Conservation (phyloP, 2,797 vertebrate species). For the Periparus ater region DNA sequence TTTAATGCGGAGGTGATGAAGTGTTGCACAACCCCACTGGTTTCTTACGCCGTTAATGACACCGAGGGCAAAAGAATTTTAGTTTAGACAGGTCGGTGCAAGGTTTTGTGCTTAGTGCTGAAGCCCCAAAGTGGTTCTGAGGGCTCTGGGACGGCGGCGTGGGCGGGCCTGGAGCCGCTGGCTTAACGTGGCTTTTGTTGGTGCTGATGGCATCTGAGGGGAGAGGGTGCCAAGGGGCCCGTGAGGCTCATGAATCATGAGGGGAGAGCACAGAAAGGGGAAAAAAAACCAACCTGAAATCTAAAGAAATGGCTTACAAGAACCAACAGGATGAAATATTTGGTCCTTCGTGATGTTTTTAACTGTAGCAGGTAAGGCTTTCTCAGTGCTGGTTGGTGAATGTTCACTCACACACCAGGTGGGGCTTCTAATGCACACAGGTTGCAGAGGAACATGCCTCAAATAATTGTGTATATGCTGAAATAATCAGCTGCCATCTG, state of each 20-base stretch:
- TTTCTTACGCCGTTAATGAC: background rate
- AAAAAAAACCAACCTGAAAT: background rate
- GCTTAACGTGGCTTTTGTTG: background rate
- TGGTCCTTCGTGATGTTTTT: background rate
- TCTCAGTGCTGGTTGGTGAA: background rate
- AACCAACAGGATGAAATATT: constrained; percentile 5
- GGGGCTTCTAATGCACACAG: rapidly evolving
- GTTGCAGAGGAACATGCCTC: background rate
- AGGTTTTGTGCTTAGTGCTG: background rate
- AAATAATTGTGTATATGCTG: background rate
- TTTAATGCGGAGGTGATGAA: background rate
- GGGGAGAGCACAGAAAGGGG: background rate
- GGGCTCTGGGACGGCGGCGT: background rate
- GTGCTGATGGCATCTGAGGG: background rate
- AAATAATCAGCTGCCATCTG: background rate
- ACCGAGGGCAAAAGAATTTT: background rate
- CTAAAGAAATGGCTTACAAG: background rate
- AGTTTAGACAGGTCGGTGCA: background rate
- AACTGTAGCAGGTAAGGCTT: background rate
- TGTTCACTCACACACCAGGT: background rate
- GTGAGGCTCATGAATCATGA: background rate
- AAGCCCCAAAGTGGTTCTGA: background rate
- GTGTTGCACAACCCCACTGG: background rate
- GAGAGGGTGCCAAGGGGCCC: background rate
- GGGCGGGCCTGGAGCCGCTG: background rate